Evolutionary conservation across 2,113 vertebrate genomes (phyloP), one percentile per base, ranked within the genome.

Genomic region (Burhinus oedicnemus): DNA sequence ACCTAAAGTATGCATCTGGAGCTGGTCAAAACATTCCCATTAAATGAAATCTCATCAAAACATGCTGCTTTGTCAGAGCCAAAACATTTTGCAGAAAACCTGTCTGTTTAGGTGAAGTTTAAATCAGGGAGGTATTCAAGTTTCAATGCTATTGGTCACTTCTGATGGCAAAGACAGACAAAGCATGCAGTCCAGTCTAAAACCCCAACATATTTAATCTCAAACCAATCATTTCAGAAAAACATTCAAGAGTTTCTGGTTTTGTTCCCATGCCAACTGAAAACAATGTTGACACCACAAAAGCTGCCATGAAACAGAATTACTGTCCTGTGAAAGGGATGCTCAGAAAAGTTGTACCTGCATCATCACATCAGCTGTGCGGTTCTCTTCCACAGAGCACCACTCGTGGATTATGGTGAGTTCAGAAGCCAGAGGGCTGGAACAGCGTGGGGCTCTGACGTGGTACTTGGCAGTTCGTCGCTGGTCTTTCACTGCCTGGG

Each of bases 371-470:
- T 79, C 51, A 95, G 47, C 54, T 26, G 16, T 51, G 58, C 0
- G 2, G 38, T 44, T 47, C 18, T 52, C 40, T 61, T 76, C 36
- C 30, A n/a, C n/a, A 77, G 51, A 68, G 7, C 62, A 72, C 26
- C 9, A 2, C 0, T 0, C 8, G 1, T 12, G 23, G 25, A 10
- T 51, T 71, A 52, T 3, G 5, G 18, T 40, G 25, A 61, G 15
- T 45, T 81, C 74, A 69, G 57, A 82, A 75, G 18, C 47, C 72
- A 44, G 55, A 82, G 55, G 11, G n/a, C 58, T 76, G 30, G 57
- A 69, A 29, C 0, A 0, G 17, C 0, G 1, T 26, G 27, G 47
- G 36, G 34, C 15, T 86, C 47, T 86, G 47, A 75, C 0, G 0
- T 47, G 55, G 54, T 22, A 61, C 70, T 6, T 58, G 49, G 30